Evolutionary conservation across 2,797 vertebrate species (phyloP).

Genomic region (Xerus rutilus): DNA sequence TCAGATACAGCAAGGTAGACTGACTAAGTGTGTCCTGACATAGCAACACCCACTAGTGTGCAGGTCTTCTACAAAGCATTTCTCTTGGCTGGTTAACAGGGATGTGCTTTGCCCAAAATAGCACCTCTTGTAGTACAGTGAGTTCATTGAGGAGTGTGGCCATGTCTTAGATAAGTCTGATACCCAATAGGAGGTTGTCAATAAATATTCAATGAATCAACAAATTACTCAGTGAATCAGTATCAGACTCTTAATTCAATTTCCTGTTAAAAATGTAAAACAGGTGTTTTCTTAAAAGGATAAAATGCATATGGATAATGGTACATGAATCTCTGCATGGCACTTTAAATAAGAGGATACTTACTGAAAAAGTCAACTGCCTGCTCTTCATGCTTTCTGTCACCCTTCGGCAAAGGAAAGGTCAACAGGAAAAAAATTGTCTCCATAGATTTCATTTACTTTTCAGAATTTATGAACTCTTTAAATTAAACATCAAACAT

Average conservation of each 20-base stretch:
- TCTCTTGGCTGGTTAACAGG: not conserved
- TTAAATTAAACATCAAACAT: constrained; percentile 1
- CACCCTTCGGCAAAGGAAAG: not conserved
- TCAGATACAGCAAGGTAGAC: accelerated
- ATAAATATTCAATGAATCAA: constrained; percentile 1
- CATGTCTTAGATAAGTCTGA: not conserved
- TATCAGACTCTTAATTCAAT: not conserved
- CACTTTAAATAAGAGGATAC: constrained; percentile 25
- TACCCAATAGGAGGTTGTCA: not conserved
- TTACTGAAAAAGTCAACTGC: constrained; percentile 52
- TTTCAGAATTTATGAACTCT: constrained; percentile 23
- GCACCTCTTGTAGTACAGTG: accelerated
- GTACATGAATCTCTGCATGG: not conserved
- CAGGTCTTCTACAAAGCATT: not conserved
- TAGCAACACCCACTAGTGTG: not conserved
- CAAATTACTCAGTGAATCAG: not conserved
- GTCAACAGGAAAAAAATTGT: not conserved
- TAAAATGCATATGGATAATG: not conserved
- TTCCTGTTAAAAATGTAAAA: constrained; percentile 48
- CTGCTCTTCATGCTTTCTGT: not conserved
- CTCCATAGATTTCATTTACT: not conserved
- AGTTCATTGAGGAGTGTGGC: not conserved
- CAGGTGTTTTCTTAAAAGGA: not conserved
- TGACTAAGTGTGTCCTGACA: not conserved
- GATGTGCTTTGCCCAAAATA: not conserved